Conservation (phyloP, 2,113 vertebrate genomes). For the Chionis minor region DNA sequence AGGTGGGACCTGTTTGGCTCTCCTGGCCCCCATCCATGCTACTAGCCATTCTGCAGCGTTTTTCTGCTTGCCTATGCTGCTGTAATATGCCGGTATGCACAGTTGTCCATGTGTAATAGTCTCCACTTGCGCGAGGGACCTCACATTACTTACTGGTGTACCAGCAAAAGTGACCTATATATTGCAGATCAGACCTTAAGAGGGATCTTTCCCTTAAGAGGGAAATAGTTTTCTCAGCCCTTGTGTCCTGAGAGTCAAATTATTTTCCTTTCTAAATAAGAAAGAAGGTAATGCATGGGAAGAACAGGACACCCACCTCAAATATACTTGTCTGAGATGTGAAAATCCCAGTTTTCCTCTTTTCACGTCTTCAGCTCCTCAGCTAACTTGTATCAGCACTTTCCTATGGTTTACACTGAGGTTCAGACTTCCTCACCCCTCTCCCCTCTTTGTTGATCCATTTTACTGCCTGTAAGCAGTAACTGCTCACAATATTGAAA, state of each 20-base stretch:
- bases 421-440: not conserved
- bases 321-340: not conserved
- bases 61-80: not conserved
- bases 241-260: not conserved
- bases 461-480: not conserved
- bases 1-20: not conserved
- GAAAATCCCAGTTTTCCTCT: not conserved
- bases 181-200: not conserved
- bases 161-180: not conserved
- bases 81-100: not conserved
- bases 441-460: not conserved
- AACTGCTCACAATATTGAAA: not conserved
- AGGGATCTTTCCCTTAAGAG: not conserved
- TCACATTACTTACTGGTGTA: not conserved
- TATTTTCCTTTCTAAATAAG: not conserved
- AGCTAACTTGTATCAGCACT: not conserved
- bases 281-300: not conserved
- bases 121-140: not conserved
- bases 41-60: not conserved
- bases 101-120: not conserved
- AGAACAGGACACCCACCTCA: not conserved
- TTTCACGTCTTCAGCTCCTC: not conserved
- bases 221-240: not conserved
- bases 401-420: not conserved
- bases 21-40: not conserved